Conservation (phyloP, 2,888 invertebrate genomes). For the Odontocolon sp. region DNA sequence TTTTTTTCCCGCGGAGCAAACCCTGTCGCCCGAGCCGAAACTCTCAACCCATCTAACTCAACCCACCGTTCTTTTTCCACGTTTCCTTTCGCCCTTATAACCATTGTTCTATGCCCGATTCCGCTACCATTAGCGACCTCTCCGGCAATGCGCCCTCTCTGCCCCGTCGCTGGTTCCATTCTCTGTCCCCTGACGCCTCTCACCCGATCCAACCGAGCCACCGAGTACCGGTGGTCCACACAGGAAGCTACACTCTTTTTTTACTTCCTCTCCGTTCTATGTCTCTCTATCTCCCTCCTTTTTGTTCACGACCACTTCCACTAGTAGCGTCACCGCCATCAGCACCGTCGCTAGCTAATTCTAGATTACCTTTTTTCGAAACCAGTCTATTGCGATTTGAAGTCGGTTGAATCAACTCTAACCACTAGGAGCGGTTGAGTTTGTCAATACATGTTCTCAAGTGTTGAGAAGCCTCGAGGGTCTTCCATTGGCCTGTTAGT, state of each 20-base stretch:
- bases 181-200: constrained; percentile 48
- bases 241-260: constrained; percentile 50
- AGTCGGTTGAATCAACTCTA: no score
- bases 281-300: constrained; percentile 52
- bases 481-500: no score
- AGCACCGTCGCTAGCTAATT: constrained; percentile 55
- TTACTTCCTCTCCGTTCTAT: constrained; percentile 38
- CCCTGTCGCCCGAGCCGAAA: constrained; percentile 52
- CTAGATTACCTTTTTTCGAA: constrained; percentile 33
- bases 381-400: no score
- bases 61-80: constrained; percentile 47
- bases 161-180: constrained; percentile 45
- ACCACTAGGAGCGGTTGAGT: no score
- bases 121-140: constrained; percentile 70
- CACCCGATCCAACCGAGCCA: constrained; percentile 41
- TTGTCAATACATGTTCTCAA: no score
- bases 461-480: no score
- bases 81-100: constrained; percentile 67
- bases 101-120: constrained; percentile 72
- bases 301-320: constrained; percentile 46
- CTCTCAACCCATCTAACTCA: constrained; percentile 19
- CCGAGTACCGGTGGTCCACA: constrained; percentile 41
- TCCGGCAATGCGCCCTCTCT: constrained; percentile 48
- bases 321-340: constrained; percentile 48
- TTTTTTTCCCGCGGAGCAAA: constrained; percentile 38